These are phyloP conservation scores for Saxicola maurus DNA, from an alignment of 2,797 vertebrate species.

Conservation along the genomic window DNA sequence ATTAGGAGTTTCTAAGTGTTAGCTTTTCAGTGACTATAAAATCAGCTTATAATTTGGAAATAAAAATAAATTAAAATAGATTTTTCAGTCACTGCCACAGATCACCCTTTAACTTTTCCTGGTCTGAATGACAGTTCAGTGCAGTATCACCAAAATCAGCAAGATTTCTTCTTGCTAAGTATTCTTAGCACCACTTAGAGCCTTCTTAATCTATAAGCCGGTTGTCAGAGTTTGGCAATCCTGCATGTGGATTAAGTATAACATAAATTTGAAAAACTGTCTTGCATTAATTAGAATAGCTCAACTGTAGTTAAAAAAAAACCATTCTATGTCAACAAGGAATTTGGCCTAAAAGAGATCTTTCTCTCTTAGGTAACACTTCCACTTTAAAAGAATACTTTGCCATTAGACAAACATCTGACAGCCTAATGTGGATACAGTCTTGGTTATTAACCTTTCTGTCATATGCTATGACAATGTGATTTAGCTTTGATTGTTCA, in stretches of 20 bases:
- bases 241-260: neutral
- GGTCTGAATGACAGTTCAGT: neutral
- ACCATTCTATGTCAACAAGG: neutral
- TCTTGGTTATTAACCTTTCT: constrained; percentile 12
- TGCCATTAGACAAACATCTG: neutral
- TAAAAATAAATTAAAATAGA: neutral
- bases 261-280: neutral
- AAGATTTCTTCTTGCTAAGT: neutral
- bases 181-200: neutral
- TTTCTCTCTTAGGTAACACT: neutral
- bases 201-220: neutral
- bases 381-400: neutral
- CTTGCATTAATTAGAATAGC: neutral
- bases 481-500: constrained; percentile 31
- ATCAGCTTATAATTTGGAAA: neutral
- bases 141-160: neutral
- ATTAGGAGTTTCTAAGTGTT: neutral
- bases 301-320: neutral
- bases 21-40: neutral
- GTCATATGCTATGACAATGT: neutral
- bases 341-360: neutral
- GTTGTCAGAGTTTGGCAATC: neutral
- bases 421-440: neutral
- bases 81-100: neutral
- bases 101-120: neutral